Evolutionary conservation across 2,113 vertebrate genomes (phyloP).

Genomic region (Synchiropus splendidus): DNA sequence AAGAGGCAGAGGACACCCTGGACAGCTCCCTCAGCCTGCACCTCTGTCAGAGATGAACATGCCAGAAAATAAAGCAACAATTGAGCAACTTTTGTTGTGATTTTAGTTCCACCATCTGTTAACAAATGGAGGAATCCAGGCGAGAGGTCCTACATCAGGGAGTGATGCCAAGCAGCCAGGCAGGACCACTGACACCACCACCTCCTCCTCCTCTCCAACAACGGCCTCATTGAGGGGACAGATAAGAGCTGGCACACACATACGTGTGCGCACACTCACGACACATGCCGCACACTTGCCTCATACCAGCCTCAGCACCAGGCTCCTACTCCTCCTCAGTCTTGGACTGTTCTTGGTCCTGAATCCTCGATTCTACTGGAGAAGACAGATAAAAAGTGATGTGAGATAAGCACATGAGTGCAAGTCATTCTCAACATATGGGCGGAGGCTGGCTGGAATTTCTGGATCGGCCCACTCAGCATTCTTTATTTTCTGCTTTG

Average conservation of each 20-base stretch:
- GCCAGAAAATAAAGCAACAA: too few species aligned
- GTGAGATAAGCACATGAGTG: conserved; percentile 31
- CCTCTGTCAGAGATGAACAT: too few species aligned
- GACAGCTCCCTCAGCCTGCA: too few species aligned
- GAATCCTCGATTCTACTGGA: conserved; percentile 20
- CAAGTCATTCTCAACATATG: conserved; percentile 39
- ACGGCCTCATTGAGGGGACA: conserved; percentile 45
- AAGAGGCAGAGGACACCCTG: too few species aligned
- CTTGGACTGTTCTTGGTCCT: too few species aligned
- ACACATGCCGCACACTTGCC: conserved; percentile 53
- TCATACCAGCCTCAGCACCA: conserved; percentile 65
- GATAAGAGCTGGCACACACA: conserved; percentile 48
- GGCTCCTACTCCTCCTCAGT: conserved; percentile 42
- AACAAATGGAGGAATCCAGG: too few species aligned
- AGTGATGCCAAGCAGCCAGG: conserved; percentile 21
- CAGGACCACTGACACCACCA: conserved; percentile 44
- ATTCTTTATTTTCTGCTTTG: conserved; percentile 56
- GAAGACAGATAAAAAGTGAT: conserved; percentile 19
- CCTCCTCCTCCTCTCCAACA: conserved; percentile 27
- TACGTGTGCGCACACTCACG: conserved; percentile 31
- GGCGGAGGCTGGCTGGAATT: conserved; percentile 58
- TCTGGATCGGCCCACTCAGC: conserved; percentile 60
- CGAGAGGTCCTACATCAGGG: conserved; percentile 19
- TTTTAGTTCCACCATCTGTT: conserved; percentile 49
- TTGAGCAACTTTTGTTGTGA: too few species aligned